A percentile compares a stretch with the other conserved stretches of the same genome.
phyloP scores from a whole-genome alignment of 2,113 vertebrate species.

The Platysternon megacephalum region DNA sequence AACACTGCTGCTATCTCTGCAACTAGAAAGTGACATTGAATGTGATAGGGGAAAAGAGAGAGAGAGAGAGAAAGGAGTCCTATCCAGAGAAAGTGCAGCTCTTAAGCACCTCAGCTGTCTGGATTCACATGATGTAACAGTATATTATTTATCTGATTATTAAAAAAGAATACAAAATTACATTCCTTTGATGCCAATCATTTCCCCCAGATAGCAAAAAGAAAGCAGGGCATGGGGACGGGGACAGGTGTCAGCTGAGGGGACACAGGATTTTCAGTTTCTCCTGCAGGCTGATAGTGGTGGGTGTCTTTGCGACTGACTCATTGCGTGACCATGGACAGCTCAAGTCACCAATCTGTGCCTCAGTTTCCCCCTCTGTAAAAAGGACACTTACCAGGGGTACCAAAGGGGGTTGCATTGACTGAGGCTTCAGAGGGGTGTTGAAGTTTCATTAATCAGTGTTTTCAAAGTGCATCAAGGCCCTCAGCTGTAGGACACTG shows the following conservation, averaged over 20 bases:
- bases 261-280: neutral
- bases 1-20: neutral
- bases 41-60: neutral
- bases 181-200: neutral
- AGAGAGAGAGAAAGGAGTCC: neutral
- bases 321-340: neutral
- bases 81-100: neutral
- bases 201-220: neutral
- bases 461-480: neutral
- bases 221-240: neutral
- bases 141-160: neutral
- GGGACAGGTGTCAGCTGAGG: neutral
- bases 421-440: neutral
- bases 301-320: neutral
- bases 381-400: neutral
- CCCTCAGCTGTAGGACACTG: neutral
- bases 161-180: neutral
- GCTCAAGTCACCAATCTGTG: neutral
- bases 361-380: neutral
- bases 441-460: neutral
- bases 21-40: neutral
- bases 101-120: neutral
- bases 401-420: neutral
- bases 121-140: neutral
- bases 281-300: neutral